Evolutionary conservation across 2,113 vertebrate species (phyloP), one percentile per base, ranked within the genome.

Genomic region (Elgaria multicarinata): DNA sequence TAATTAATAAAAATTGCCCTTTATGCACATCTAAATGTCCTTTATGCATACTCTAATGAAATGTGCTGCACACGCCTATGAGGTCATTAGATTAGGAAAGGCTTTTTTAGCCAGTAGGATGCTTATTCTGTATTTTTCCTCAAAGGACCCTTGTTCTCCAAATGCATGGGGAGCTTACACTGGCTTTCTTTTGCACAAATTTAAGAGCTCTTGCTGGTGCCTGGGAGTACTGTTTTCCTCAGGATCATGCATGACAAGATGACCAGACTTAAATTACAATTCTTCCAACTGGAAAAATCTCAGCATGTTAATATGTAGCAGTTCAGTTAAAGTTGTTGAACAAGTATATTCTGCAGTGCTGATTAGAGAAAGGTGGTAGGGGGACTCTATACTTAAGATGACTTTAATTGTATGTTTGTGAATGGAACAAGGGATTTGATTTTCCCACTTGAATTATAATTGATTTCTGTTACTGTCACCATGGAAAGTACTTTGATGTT

Each of bases 401-500:
- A 50, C 28, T 67, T 69, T 31, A 72, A n/a, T 13, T 72, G 18
- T 77, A 46, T 46, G 20, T n/a, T 10, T 79, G 22, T 7, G 67
- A 66, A 87, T 69, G 24, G 22, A 87, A 66, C 58, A 64, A 79
- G 14, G 24, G 33, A 64, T 86, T 46, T 66, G n/a, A 1, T 53
- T 67, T 50, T 62, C 50, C 28, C 12, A 33, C 3, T 62, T 81
- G 28, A 20, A 46, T 67, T 79, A 80, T n/a, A 75, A 5, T 86
- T 58, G 20, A 9, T 76, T 64, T 86, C 13, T 26, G 58, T 77
- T 87, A n/a, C 18, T 46, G 39, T 66, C 39, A 33, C n/a, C 58
- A 4, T 69, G 88, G 26, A 87, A 88, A 1, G 86, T 46, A 64
- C 53, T 42, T 85, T 85, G 31, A 88, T 90, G 79, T 89, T 2